phyloP scores from a whole-genome alignment of 1,140 invertebrate genomes.

The Pogonognathellus flavescens region DNA sequence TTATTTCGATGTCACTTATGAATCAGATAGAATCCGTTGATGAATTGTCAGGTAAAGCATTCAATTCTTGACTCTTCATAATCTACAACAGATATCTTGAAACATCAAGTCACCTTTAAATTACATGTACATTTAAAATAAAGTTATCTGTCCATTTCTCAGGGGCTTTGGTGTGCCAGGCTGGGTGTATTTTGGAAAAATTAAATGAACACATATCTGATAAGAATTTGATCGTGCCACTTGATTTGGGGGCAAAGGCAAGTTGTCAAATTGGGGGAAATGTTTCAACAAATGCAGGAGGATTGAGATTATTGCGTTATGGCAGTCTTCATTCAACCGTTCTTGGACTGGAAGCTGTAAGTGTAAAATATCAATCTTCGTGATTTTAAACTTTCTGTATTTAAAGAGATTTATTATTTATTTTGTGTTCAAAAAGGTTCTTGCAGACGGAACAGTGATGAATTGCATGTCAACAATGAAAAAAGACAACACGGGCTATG shows the following conservation, averaged over 20 bases:
- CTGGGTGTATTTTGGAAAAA: slow-evolving; percentile 91
- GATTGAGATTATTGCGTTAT: slow-evolving; percentile 84
- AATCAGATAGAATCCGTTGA: slow-evolving; percentile 89
- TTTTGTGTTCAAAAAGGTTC: slow-evolving; percentile 75
- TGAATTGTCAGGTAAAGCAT: slow-evolving; percentile 80
- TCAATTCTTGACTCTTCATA: too few species aligned
- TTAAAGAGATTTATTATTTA: too few species aligned
- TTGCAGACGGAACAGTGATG: slow-evolving; percentile 88
- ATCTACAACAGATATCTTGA: too few species aligned
- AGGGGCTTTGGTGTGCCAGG: slow-evolving; percentile 88
- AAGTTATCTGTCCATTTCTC: too few species aligned
- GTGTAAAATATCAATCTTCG: too few species aligned
- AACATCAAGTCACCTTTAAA: too few species aligned
- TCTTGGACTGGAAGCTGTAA: slow-evolving; percentile 90
- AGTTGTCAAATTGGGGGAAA: slow-evolving; percentile 98
- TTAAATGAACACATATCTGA: slow-evolving; percentile 83
- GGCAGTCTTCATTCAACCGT: slow-evolving; percentile 94
- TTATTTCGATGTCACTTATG: slow-evolving; percentile 88
- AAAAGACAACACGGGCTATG: slow-evolving; percentile 98
- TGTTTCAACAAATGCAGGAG: slow-evolving; percentile 94
- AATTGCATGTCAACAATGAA: slow-evolving; percentile 87
- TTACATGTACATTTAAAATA: too few species aligned
- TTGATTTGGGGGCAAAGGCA: slow-evolving; percentile 97
- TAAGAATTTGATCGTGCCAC: slow-evolving; percentile 88
- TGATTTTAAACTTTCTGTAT: too few species aligned